phyloP scores from a whole-genome alignment of 2,888 invertebrate species.

The Laspeyria flexula region DNA sequence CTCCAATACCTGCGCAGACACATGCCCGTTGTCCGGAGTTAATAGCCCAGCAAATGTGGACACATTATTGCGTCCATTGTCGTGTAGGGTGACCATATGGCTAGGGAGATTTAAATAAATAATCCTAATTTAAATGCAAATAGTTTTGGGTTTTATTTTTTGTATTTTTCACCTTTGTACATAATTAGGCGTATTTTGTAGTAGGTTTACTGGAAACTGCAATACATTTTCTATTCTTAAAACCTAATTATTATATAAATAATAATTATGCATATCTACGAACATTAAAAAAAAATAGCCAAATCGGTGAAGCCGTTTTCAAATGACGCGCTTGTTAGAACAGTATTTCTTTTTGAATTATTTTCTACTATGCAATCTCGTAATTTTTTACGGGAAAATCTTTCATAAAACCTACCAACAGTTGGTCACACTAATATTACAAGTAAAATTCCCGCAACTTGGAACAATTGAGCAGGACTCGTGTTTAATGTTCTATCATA shows the following conservation, averaged over 20 bases:
- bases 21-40: conserved; percentile 55
- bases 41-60: conserved; percentile 74
- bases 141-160: conserved; percentile 12
- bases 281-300: too few relatives aligned
- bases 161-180: conserved; percentile 6
- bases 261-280: too few relatives aligned
- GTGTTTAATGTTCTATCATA: conserved; percentile 45
- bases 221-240: too few relatives aligned
- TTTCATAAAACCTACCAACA: too few relatives aligned
- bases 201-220: too few relatives aligned
- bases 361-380: too few relatives aligned
- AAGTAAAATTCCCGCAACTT: conserved; percentile 30
- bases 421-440: conserved; percentile 15
- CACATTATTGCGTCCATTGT: conserved; percentile 54
- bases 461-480: conserved; percentile 30
- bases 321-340: too few relatives aligned
- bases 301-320: too few relatives aligned
- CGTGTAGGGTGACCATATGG: conserved; percentile 56
- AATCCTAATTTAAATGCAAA: conserved; percentile 30
- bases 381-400: too few relatives aligned
- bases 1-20: conserved; percentile 54
- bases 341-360: too few relatives aligned
- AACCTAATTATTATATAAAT: too few relatives aligned
- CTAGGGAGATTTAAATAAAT: conserved; percentile 21
- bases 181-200: too few relatives aligned